phyloP scores from a whole-genome alignment of 2,113 vertebrate genomes.

The Phocoena sinus region DNA sequence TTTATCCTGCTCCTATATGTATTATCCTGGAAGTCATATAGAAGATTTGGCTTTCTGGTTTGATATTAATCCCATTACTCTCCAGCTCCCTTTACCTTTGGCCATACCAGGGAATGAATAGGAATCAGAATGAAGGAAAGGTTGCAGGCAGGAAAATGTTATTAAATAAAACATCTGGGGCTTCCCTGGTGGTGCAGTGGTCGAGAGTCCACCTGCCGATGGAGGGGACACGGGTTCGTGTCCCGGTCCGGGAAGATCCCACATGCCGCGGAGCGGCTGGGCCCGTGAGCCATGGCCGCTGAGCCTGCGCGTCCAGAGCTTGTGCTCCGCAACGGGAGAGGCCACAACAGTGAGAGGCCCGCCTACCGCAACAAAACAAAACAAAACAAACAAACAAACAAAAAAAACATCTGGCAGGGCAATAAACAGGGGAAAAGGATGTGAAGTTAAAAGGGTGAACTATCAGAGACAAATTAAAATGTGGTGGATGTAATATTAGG shows the following conservation, averaged over 20 bases:
- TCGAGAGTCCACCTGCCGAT: too few species aligned
- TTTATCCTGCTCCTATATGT: neutral
- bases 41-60: neutral
- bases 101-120: neutral
- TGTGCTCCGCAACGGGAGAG: too few species aligned
- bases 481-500: neutral
- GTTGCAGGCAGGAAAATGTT: neutral
- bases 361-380: too few species aligned
- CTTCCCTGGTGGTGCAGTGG: too few species aligned
- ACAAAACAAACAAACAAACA: too few species aligned
- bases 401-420: neutral
- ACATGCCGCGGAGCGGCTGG: too few species aligned
- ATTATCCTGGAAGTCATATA: neutral
- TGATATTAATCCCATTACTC: neutral
- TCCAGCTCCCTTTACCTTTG: neutral
- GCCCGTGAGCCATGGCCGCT: too few species aligned
- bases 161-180: neutral
- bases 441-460: neutral
- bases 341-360: too few species aligned
- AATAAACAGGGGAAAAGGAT: neutral
- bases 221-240: too few species aligned
- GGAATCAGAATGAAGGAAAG: neutral
- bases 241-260: too few species aligned
- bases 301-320: too few species aligned
- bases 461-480: neutral